Base-by-base conservation (phyloP, 2,888 invertebrate species). In the Stratiomys singularior region DNA sequence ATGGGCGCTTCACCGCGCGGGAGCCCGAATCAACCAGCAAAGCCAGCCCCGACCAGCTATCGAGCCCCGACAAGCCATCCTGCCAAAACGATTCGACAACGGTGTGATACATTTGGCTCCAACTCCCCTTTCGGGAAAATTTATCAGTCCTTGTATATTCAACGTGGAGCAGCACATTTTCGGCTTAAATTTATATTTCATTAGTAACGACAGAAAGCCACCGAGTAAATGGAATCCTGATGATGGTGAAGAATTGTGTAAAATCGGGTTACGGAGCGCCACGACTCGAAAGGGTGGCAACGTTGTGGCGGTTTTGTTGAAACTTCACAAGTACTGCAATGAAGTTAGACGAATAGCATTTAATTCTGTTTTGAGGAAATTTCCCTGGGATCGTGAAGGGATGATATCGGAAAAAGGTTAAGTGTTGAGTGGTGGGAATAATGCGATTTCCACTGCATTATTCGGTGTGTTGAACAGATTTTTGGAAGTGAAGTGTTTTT, bases 171-270 rank as follows among this genome's bases (percentile, higher is more conserved):
- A 64, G 27, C 28, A 30, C 30, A 64, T 64, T 64, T 64, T 27
- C 64, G 18, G 46, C 47, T 69, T 69, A 76, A 76, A 76, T 76
- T 76, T 76, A 76, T 76, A 76, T 76, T 60, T 76, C 76, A 76
- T 63, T 76, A 23, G 52, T 25, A 76, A 76, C 56, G 56, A 44
- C 72, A 56, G 56, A 72, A 52, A 72, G 30, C 69, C 66, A 30
- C 21, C 44, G 69, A 69, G 25, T 69, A 67, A 44, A 69, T 69
- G 69, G 46, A 23, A 69, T 30, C 46, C 69, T 69, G 69, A 46
- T 23, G 46, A 67, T 67, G 46, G 67, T 23, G 25, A 44, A 69
- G 46, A 44, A 69, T 25, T 30, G 64, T 64, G 64, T 64, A 30
- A 69, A 69, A 69, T 46, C 15, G 30, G 46, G 46, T 47, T 47